Base-by-base conservation (phyloP, 2,888 invertebrate species). In the Lutraria lutraria region DNA sequence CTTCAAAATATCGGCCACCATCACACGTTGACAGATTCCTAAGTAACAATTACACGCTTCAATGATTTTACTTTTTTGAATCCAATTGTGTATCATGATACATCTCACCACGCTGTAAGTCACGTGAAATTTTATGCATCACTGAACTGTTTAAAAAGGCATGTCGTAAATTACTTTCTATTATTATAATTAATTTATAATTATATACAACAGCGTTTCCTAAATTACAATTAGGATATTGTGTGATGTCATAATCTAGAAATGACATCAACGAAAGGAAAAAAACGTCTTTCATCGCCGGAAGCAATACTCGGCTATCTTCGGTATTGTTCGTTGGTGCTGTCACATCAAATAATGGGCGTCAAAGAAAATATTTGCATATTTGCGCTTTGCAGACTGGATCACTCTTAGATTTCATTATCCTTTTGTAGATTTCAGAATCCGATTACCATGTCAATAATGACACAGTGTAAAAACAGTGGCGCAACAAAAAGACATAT, bases 291-390 rank as follows among this genome's bases (percentile, higher is more conserved):
- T 76, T 76, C 76, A 80, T 76, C 54, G 89, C 89, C 89, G 60
- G 31, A 82, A 89, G 89, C 89, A 63, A 63, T 89, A 86, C 89
- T 89, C 83, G n/a, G 53, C 19, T 87, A 79, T 79, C 83, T 72
- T 79, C 87, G 63, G 87, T 88, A 88, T 83, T 83, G 83, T 83
- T 83, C 87, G 29, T 79, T 60, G 81, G 83, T 86, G 54, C 82
- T 85, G 86, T 86, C 85, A 89, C 31, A 31, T 43, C 63, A 63
- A 80, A 89, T 79, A 79, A 83, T 83, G 86, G 76, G 85, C n/a
- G 79, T 84, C 43, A 87, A 84, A 56, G 63, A 90, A 81, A 90
- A 90, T 90, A 90, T 90, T 90, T 86, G 88, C 90, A 82, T 90
- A 87, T 90, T 88, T 84, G 85, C 85, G 34, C 72, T 76, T 82